A percentile compares a stretch with the other conserved stretches of the same genome.
phyloP scores from a whole-genome alignment of 2,888 invertebrate species.

The Dendrolimus pini region DNA sequence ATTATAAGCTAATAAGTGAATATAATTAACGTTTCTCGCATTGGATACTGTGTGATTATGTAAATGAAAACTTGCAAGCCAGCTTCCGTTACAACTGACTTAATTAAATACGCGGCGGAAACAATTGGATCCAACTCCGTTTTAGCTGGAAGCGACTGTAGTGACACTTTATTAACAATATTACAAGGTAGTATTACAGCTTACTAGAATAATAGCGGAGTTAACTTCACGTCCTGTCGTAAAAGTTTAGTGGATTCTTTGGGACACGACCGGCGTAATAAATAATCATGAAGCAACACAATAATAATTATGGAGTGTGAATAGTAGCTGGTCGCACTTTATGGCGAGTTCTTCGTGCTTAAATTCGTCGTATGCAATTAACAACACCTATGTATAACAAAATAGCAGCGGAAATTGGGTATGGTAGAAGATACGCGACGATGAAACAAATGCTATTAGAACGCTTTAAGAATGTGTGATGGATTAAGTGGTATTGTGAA shows the following conservation, averaged over 20 bases:
- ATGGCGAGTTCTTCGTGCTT: not conserved
- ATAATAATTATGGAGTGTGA: not conserved
- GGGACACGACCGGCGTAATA: not conserved
- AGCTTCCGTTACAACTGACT: not conserved
- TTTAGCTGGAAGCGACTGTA: too few relatives aligned
- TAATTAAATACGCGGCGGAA: not conserved
- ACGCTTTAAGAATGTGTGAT: too few relatives aligned
- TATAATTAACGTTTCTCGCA: not conserved
- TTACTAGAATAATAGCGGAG: conserved; percentile 2
- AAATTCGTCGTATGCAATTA: not conserved
- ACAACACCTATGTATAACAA: not conserved
- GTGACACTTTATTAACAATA: not conserved
- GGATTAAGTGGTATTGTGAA: too few relatives aligned
- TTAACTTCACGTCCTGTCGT: conserved; percentile 12
- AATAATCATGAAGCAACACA: not conserved
- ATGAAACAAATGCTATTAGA: too few relatives aligned
- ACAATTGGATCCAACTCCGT: not conserved
- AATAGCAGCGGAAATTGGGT: too few relatives aligned
- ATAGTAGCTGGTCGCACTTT: not conserved
- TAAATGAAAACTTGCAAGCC: not conserved
- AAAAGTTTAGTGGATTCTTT: conserved; percentile 10
- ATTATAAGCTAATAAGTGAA: not conserved
- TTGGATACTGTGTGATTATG: not conserved
- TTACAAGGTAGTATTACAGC: not conserved
- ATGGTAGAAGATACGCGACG: too few relatives aligned